A percentile compares a stretch with the other conserved stretches of the same genome.
These are phyloP conservation scores for Neosalanx taihuensis DNA, from an alignment of 2,797 vertebrate genomes.

Conservation along the genomic window DNA sequence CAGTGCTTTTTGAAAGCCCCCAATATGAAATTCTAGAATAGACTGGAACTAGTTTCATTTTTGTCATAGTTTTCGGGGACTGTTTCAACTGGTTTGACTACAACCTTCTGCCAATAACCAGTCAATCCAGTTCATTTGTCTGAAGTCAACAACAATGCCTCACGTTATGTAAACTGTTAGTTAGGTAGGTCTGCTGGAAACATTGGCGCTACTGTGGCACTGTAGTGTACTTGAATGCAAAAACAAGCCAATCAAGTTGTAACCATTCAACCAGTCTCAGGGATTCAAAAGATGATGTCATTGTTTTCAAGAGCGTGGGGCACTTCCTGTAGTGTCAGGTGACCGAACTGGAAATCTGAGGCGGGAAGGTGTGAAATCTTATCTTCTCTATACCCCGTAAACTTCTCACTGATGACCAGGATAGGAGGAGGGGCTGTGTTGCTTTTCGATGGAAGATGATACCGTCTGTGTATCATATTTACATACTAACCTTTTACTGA, in stretches of 20 bases:
- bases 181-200: constrained; percentile 10
- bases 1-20: not conserved
- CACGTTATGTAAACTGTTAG: constrained; percentile 1
- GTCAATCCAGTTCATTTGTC: constrained; percentile 29
- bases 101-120: constrained; percentile 16
- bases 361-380: not conserved
- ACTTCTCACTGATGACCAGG: not conserved
- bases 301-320: not conserved
- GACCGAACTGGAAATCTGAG: not conserved
- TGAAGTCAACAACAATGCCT: constrained; percentile 41
- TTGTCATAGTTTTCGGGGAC: not conserved
- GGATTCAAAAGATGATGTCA: not conserved
- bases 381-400: not conserved
- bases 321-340: not conserved
- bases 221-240: constrained; percentile 25
- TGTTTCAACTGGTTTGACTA: too few relatives aligned
- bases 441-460: not conserved
- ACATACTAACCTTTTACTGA: not conserved
- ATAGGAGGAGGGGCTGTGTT: not conserved
- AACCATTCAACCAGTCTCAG: constrained; percentile 37
- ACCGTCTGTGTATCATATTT: not conserved
- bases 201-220: constrained; percentile 20
- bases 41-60: not conserved
- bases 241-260: constrained; percentile 42
- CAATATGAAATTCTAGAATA: too few relatives aligned